These are phyloP conservation scores for Miltochrista miniata DNA, from an alignment of 2,888 invertebrate species.

Conservation along the genomic window DNA sequence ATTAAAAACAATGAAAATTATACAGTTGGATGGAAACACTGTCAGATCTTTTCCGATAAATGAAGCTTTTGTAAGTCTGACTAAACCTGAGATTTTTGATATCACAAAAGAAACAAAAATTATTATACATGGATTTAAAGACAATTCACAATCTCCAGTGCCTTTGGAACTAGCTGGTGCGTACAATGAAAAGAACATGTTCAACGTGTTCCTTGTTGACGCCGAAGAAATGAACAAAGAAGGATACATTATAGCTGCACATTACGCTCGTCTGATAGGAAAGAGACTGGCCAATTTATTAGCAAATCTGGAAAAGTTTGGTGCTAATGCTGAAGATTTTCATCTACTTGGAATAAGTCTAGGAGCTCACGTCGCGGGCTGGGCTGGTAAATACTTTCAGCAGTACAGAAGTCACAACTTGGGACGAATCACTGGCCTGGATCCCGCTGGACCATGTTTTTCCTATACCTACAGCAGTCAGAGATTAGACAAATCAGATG, in stretches of 20 bases:
- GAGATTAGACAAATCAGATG: slow-evolving; percentile 71
- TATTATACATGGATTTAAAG: slow-evolving; percentile 76
- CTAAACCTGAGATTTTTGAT: slow-evolving; percentile 62
- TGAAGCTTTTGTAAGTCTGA: slow-evolving; percentile 62
- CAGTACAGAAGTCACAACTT: slow-evolving; percentile 63
- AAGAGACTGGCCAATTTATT: slow-evolving; percentile 80
- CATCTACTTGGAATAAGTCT: slow-evolving; percentile 84
- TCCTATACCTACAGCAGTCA: slow-evolving; percentile 70
- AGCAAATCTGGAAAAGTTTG: slow-evolving; percentile 71
- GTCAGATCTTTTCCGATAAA: slow-evolving; percentile 62
- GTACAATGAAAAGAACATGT: slow-evolving; percentile 72
- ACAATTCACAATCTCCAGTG: slow-evolving; percentile 70
- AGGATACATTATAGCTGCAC: slow-evolving; percentile 71
- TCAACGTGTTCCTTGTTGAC: slow-evolving; percentile 75
- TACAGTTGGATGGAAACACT: slow-evolving; percentile 56
- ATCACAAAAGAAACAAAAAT: slow-evolving; percentile 76
- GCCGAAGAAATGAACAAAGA: slow-evolving; percentile 73
- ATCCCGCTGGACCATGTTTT: slow-evolving; percentile 80
- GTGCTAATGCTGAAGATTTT: slow-evolving; percentile 73
- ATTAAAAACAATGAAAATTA: slow-evolving; percentile 69
- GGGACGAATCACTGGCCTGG: slow-evolving; percentile 76
- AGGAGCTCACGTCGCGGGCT: slow-evolving; percentile 83
- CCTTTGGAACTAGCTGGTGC: slow-evolving; percentile 70
- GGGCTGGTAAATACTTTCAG: slow-evolving; percentile 74
- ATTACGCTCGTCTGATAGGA: slow-evolving; percentile 75